Base-by-base conservation (phyloP, 2,888 invertebrate genomes). In the Lamellibrachia columna region DNA sequence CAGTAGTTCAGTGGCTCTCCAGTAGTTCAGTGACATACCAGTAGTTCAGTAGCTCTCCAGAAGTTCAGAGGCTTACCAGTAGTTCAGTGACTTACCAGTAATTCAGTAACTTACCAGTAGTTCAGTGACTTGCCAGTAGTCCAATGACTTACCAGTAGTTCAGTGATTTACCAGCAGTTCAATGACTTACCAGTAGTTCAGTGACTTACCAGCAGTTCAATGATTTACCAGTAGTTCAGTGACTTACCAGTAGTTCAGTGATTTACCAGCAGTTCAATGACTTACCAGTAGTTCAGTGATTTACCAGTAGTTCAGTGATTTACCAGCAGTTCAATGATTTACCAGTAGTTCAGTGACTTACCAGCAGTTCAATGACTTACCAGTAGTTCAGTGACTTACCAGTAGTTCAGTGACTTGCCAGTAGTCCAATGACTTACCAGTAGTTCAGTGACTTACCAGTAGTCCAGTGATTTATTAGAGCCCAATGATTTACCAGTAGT, bases 61-160 rank as follows among this genome's bases (percentile, higher is more conserved):
- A 40, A 40, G 40, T 40, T 40, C 40, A 40, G 40, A 40, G 58
- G 94, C 95, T 94, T 93, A 96, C 96, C 96, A 96, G 94, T 96
- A 96, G 92, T 96, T 96, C 92, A 96, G 93, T 92, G 95, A 95
- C 6, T 15, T n/a, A 75, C 15, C 75, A 75, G n/a, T 75, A 60
- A 22, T 60, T 60, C 60, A 7, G 11, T 75, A 75, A 75, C 6
- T 75, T 75, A 75, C 15, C 75, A 75, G n/a, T 75, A 60, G 60
- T 60, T 60, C 60, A 7, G 11, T 60, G 60, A 60, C 60, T 60
- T 22, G 40, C 40, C 40, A 40, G 40, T 40, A 40, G 40, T 40
- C 40, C 40, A 40, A 40, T 60, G 15, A 60, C 60, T 60, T 60
- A 60, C 60, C 60, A 60, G 9, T 60, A 60, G 60, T 60, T 60